Conservation (phyloP, 92 coral and sea anemone species). For the Porites cylindrica region DNA sequence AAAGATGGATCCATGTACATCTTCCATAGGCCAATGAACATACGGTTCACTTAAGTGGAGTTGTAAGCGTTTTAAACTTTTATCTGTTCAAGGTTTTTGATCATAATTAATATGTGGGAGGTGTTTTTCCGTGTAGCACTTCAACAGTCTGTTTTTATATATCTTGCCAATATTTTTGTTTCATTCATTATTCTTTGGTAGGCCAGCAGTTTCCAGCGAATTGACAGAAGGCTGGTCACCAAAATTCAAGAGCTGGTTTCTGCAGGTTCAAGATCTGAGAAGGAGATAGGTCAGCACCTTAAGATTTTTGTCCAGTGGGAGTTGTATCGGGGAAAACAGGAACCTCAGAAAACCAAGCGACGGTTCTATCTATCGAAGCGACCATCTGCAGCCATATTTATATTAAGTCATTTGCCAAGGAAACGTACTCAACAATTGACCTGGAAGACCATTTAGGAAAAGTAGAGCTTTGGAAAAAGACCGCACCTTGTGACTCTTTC, state of each 20-base stretch:
- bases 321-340: slow-evolving; percentile 36
- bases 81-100: background rate
- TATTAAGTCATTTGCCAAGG: slow-evolving; percentile 32
- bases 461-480: slow-evolving; percentile 28
- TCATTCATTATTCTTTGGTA: background rate
- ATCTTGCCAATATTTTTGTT: background rate
- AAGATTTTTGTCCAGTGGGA: slow-evolving; percentile 51
- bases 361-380: slow-evolving; percentile 27
- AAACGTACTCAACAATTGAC: slow-evolving; percentile 34
- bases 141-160: background rate
- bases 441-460: slow-evolving; percentile 35
- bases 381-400: slow-evolving; percentile 46
- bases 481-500: background rate
- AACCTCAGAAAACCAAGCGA: slow-evolving; percentile 35
- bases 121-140: background rate
- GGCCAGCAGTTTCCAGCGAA: slow-evolving; percentile 57
- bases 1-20: slow-evolving; percentile 52
- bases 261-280: slow-evolving; percentile 40
- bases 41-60: slow-evolving; percentile 46
- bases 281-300: slow-evolving; percentile 43
- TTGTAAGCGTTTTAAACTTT: slow-evolving; percentile 3
- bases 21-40: slow-evolving; percentile 48
- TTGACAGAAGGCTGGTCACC: slow-evolving; percentile 37
- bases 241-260: slow-evolving; percentile 64
- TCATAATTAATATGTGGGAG: background rate